Percentiles rank a stretch among this genome's conserved stretches.
These are phyloP conservation scores for Esox niger DNA, from an alignment of 2,113 vertebrate species.

Conservation along the genomic window DNA sequence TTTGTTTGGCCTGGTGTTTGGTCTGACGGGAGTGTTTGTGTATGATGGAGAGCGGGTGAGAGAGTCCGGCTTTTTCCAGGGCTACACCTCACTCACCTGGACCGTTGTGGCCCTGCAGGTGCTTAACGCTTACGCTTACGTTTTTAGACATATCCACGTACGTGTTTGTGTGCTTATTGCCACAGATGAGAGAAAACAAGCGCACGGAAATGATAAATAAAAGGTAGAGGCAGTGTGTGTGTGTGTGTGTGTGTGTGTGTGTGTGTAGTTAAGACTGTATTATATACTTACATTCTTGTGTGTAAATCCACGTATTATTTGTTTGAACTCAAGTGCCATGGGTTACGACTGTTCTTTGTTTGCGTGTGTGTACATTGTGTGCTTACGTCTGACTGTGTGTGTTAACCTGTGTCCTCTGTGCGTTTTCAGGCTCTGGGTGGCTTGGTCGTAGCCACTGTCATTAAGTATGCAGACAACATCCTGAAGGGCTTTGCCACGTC, in stretches of 20 bases:
- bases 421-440: conserved; percentile 89
- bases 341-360: too few species aligned
- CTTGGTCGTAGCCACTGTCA: conserved; percentile 95
- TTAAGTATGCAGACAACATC: conserved; percentile 98
- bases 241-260: neutral
- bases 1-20: conserved; percentile 90
- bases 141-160: too few species aligned
- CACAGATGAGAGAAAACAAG: too few species aligned
- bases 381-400: neutral
- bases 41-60: conserved; percentile 88
- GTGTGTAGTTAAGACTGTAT: too few species aligned
- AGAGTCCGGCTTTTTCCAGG: conserved; percentile 93
- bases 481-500: conserved; percentile 98
- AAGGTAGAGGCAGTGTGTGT: too few species aligned
- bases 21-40: conserved; percentile 86
- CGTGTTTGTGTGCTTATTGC: too few species aligned
- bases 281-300: too few species aligned
- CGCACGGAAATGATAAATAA: too few species aligned
- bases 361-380: neutral
- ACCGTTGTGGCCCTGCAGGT: conserved; percentile 92
- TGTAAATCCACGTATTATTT: too few species aligned
- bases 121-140: too few species aligned
- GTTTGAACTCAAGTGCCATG: too few species aligned
- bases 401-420: conserved; percentile 35
- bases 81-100: conserved; percentile 92